These are phyloP conservation scores for Coryphaenoides rupestris DNA, from an alignment of 2,113 vertebrate genomes.

Conservation along the genomic window DNA sequence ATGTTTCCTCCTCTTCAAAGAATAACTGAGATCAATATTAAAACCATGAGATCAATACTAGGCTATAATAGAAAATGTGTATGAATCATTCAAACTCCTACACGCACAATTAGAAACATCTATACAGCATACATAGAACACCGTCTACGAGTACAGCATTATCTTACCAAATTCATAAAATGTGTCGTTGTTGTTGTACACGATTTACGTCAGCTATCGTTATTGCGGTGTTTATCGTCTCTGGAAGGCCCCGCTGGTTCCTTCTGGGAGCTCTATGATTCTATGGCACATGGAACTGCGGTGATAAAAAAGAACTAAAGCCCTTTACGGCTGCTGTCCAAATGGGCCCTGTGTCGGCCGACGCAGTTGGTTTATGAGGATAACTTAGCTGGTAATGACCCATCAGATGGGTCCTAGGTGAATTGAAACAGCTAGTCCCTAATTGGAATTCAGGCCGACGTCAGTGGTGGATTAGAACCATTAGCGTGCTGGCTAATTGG, in stretches of 20 bases:
- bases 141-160: too few relatives aligned
- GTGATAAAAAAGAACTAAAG: constrained; percentile 44
- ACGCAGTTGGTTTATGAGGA: constrained; percentile 70
- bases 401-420: constrained; percentile 60
- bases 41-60: too few relatives aligned
- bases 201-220: too few relatives aligned
- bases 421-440: constrained; percentile 60
- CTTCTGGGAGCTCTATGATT: neutral
- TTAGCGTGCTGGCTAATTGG: constrained; percentile 71
- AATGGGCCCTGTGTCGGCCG: constrained; percentile 51
- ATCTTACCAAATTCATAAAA: too few relatives aligned
- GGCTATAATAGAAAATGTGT: too few relatives aligned
- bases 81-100: too few relatives aligned
- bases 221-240: too few relatives aligned
- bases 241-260: neutral
- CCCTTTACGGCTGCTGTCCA: constrained; percentile 28
- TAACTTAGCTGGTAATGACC: constrained; percentile 71
- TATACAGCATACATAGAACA: too few relatives aligned
- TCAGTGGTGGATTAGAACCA: constrained; percentile 68
- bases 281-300: neutral
- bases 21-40: too few relatives aligned
- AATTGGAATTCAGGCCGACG: constrained; percentile 68
- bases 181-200: too few relatives aligned
- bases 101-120: too few relatives aligned
- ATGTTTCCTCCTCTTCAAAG: too few relatives aligned